Base-by-base conservation (phyloP, 2,888 invertebrate species). In the Synanthedon tipuliformis region DNA sequence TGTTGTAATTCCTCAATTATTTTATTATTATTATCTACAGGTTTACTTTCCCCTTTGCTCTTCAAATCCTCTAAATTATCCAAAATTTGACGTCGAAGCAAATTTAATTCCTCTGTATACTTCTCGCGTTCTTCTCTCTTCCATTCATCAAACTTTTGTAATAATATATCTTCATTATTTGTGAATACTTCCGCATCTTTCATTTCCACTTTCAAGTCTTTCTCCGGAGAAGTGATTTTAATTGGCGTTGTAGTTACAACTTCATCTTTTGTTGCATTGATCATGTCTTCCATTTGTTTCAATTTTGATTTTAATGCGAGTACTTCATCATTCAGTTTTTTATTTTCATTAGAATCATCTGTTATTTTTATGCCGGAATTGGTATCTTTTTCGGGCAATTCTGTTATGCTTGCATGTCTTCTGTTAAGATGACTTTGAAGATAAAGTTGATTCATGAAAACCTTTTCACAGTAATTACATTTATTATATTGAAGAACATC, bases 401-500 rank as follows among this genome's bases (percentile, higher is more conserved):
- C 83, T 45, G 63, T 54, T 11, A 70, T 53, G 56, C 75, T 71
- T 4, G 69, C 56, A 69, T 93, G 93, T 40, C 92, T 81, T 59
- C 92, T 84, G 57, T 84, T 78, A 50, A 91, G 75, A 64, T 93
- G 93, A 50, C 91, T 89, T 68, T 87, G 88, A 55, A 92, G 80
- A 69, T 90, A 92, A 54, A 90, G 85, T 63, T 91, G 89, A 57
- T 91, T 89, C 51, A 91, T 74, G 68, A 93, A 93, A 8, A 89
- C 88, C 76, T 93, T 93, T n/a, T 89, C 88, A 63, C 93, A 93
- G 64, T 89, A 87, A 45, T 75, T 81, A 64, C 93, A 93, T 83
- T 91, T 88, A 57, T 87, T 86, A 56, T 84, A 84, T 54, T 88
- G 89, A 48, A 75, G 62, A 27, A 70, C 64, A 51, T 78, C 77